Percentiles rank a stretch among this genome's conserved stretches.
phyloP scores from a whole-genome alignment of 2,888 invertebrate species.

The Rhingia campestris region DNA sequence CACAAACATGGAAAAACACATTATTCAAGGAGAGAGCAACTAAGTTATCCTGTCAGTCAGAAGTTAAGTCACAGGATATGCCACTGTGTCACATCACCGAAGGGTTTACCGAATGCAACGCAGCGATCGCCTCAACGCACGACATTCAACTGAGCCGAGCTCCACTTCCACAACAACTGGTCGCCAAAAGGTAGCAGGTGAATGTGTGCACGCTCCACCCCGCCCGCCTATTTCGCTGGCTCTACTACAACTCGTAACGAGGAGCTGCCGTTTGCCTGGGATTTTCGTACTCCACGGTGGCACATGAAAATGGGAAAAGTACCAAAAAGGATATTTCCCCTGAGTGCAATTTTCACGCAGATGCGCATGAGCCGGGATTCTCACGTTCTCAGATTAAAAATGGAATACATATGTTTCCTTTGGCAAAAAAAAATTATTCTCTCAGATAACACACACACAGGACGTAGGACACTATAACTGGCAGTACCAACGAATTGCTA shows the following conservation, averaged over 20 bases:
- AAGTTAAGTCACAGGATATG: conserved; percentile 22
- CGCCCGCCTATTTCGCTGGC: conserved; percentile 7
- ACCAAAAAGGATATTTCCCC: conserved; percentile 68
- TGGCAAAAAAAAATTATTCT: conserved; percentile 48
- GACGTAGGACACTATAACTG: conserved; percentile 33
- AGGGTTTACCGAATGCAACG: conserved; percentile 62
- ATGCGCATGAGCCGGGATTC: conserved; percentile 56
- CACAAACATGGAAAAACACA: neutral
- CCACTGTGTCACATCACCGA: conserved; percentile 31
- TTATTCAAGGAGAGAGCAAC: conserved; percentile 25
- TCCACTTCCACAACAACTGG: conserved; percentile 32
- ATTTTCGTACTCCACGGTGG: conserved; percentile 50
- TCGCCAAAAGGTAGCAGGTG: conserved; percentile 60
- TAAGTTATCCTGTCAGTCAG: conserved; percentile 60
- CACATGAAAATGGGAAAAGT: conserved; percentile 35
- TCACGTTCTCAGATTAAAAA: conserved; percentile 59
- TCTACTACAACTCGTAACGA: conserved; percentile 2
- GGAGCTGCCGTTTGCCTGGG: conserved; percentile 62
- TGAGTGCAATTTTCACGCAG: conserved; percentile 36
- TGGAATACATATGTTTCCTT: conserved; percentile 58
- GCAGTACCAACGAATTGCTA: conserved; percentile 48
- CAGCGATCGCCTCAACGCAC: conserved; percentile 71
- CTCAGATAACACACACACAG: conserved; percentile 44
- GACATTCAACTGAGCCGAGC: conserved; percentile 66
- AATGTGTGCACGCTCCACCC: conserved; percentile 40